Conservation (phyloP, 1,140 invertebrate genomes). For the Tetranychus cinnabarinus region DNA sequence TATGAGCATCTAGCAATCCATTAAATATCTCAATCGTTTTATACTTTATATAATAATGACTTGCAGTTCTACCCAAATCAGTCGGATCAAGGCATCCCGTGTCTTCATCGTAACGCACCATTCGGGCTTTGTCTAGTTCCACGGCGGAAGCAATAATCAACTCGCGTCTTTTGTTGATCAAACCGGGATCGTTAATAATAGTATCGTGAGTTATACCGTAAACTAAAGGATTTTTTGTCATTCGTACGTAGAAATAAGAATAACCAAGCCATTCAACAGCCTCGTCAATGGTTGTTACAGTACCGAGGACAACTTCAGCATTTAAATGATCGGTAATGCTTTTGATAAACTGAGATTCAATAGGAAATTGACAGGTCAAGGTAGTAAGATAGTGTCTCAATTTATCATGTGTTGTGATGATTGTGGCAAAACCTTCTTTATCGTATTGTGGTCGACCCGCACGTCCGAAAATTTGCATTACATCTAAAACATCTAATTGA, state of each 20-base stretch:
- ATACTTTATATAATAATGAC: slow-evolving; percentile 93
- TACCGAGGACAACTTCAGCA: slow-evolving; percentile 85
- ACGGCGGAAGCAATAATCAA: slow-evolving; percentile 54
- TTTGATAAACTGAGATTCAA: slow-evolving; percentile 87
- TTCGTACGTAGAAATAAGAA: slow-evolving; percentile 83
- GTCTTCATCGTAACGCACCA: slow-evolving; percentile 69
- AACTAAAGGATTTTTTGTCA: slow-evolving; percentile 70
- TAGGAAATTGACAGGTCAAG: slow-evolving; percentile 87
- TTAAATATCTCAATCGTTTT: slow-evolving; percentile 80
- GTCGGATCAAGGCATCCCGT: slow-evolving; percentile 58
- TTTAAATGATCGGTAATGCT: slow-evolving; percentile 87
- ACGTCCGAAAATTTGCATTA: slow-evolving; percentile 95
- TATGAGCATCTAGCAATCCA: slow-evolving; percentile 43
- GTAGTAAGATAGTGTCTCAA: slow-evolving; percentile 77
- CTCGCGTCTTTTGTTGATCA: slow-evolving; percentile 43
- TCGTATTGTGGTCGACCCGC: slow-evolving; percentile 63
- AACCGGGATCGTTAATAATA: slow-evolving; percentile 41
- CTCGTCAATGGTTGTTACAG: slow-evolving; percentile 80
- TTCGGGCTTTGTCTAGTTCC: slow-evolving; percentile 66
- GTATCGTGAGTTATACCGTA: slow-evolving; percentile 56
- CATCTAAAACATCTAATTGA: slow-evolving; percentile 87
- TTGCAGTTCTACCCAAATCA: slow-evolving; percentile 82
- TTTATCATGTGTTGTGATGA: slow-evolving; percentile 82
- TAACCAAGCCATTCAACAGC: slow-evolving; percentile 94
- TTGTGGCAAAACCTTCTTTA: slow-evolving; percentile 71